Conservation (phyloP, 2,888 invertebrate species). For the Leucoma salicis region DNA sequence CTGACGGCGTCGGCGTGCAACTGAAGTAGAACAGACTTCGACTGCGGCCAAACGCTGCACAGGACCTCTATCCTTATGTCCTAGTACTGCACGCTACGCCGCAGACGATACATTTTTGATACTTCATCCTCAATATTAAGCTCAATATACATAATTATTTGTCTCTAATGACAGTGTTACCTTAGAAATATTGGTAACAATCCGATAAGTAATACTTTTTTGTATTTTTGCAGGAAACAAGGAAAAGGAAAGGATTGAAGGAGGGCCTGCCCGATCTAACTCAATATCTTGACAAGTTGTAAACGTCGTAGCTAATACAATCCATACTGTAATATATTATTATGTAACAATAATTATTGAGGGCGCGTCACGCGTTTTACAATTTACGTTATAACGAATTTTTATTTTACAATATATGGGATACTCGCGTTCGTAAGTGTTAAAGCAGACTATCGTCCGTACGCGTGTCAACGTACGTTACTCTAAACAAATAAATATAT, state of each 20-base stretch:
- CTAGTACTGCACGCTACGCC: slow-evolving; percentile 84
- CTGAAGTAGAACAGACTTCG: slow-evolving; percentile 83
- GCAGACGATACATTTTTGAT: slow-evolving; percentile 73
- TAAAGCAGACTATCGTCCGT: slow-evolving; percentile 37
- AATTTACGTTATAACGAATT: slow-evolving; percentile 43
- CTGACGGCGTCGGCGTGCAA: slow-evolving; percentile 67
- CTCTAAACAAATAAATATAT: slow-evolving; percentile 26
- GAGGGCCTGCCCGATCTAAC: slow-evolving; percentile 97
- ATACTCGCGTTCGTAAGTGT: slow-evolving; percentile 47
- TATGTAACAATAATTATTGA: slow-evolving; percentile 57
- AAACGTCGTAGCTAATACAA: slow-evolving; percentile 83
- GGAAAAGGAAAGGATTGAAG: slow-evolving; percentile 99
- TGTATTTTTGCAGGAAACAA: slow-evolving; percentile 87
- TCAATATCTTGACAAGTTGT: slow-evolving; percentile 99
- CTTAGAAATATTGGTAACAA: no score
- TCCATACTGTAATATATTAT: slow-evolving; percentile 69
- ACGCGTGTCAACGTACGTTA: slow-evolving; percentile 16
- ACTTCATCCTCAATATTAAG: no score
- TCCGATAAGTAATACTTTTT: no score
- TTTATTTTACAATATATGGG: slow-evolving; percentile 42
- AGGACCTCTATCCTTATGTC: slow-evolving; percentile 93
- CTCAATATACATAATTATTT: no score
- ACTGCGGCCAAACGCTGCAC: slow-evolving; percentile 85
- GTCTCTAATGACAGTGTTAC: no score
- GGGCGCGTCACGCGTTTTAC: slow-evolving; percentile 64